These are phyloP conservation scores for Macquaria australasica DNA, from an alignment of 2,113 vertebrate genomes.

Conservation along the genomic window DNA sequence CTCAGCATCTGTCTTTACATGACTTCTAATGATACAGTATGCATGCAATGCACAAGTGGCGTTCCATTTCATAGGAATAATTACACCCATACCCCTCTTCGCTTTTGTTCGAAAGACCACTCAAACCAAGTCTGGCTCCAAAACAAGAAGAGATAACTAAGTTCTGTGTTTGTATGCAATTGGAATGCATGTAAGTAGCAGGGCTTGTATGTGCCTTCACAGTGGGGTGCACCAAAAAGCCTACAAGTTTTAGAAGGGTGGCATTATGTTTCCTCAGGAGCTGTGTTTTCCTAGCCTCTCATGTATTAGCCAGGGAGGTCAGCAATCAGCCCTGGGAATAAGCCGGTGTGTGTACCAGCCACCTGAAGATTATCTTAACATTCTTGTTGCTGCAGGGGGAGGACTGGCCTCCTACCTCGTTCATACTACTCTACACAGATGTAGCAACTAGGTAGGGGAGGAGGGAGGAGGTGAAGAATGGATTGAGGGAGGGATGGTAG, in stretches of 20 bases:
- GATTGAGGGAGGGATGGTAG: constrained; percentile 15
- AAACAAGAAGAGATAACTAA: constrained; percentile 32
- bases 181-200: constrained; percentile 58
- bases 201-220: constrained; percentile 44
- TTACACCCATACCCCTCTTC: neutral
- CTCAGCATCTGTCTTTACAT: neutral
- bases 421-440: constrained; percentile 40
- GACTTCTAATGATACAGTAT: neutral
- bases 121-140: neutral
- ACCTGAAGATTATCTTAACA: constrained; percentile 78
- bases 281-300: constrained; percentile 53
- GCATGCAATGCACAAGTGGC: neutral
- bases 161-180: constrained; percentile 41
- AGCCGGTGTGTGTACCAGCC: constrained; percentile 62
- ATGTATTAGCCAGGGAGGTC: constrained; percentile 49
- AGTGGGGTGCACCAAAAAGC: constrained; percentile 23
- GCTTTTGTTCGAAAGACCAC: constrained; percentile 12
- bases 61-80: neutral
- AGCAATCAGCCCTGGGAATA: constrained; percentile 52
- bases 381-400: constrained; percentile 51
- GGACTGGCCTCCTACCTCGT: constrained; percentile 34
- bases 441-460: constrained; percentile 16
- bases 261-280: constrained; percentile 50
- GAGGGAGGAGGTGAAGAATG: constrained; percentile 28
- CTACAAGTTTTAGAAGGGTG: constrained; percentile 35